Evolutionary conservation across 2,888 invertebrate species (phyloP).

Genomic region (Drosophila conformis): DNA sequence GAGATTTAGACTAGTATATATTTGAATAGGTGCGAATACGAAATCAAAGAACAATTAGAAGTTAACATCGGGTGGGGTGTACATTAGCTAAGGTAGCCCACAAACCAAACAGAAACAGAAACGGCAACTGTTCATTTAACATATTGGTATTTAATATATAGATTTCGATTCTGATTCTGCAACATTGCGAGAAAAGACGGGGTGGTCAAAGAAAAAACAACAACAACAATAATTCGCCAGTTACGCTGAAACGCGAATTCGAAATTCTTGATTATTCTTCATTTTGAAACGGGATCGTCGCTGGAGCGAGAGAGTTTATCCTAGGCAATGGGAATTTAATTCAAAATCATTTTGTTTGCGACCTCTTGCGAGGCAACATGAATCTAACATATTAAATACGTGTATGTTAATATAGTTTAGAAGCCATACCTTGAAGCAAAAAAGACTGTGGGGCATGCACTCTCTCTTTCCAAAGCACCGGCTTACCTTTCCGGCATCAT

Average conservation of each 20-base stretch:
- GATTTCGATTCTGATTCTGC: constrained; percentile 56
- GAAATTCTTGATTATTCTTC: constrained; percentile 35
- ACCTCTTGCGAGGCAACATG: constrained; percentile 29
- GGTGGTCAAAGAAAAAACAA: constrained; percentile 5
- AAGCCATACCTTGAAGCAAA: constrained; percentile 93
- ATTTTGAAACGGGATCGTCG: constrained; percentile 31
- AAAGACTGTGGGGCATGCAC: constrained; percentile 93
- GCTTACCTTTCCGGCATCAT: constrained; percentile 87
- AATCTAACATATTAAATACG: constrained; percentile 84
- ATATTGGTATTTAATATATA: constrained; percentile 83
- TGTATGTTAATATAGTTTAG: constrained; percentile 83
- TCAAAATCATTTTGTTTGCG: constrained; percentile 33
- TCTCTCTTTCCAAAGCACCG: constrained; percentile 89
- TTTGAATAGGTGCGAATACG: constrained; percentile 55
- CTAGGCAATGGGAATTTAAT: constrained; percentile 49
- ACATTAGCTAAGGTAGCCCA: constrained; percentile 44
- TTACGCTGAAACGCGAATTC: constrained; percentile 28
- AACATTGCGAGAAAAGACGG: constrained; percentile 27
- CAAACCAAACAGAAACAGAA: constrained; percentile 41
- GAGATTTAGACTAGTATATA: constrained; percentile 36
- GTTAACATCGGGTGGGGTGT: constrained; percentile 43
- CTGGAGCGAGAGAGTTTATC: constrained; percentile 59
- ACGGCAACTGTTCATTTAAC: constrained; percentile 79
- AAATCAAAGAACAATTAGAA: constrained; percentile 60
- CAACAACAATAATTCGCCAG: constrained; percentile 12